Percentiles rank a stretch among this genome's conserved stretches.
These are phyloP conservation scores for Xiphias gladius DNA, from an alignment of 2,113 vertebrate species.

Conservation along the genomic window DNA sequence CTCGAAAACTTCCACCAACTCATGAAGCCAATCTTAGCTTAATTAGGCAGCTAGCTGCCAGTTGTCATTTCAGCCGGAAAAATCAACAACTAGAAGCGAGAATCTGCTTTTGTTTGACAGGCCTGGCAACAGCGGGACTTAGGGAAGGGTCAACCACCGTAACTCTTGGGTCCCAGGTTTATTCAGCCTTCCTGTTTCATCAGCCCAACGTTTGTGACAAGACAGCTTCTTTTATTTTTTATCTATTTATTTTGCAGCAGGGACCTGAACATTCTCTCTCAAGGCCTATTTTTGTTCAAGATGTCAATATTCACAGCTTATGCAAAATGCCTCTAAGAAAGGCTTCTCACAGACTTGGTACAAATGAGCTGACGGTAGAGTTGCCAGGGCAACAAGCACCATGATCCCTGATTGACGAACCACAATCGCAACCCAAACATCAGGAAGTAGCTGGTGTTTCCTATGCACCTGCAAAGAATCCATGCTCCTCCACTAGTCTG, in stretches of 20 bases:
- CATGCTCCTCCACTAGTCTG: slow-evolving; percentile 59
- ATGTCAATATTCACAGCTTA: slow-evolving; percentile 62
- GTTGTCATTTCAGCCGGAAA: not conserved
- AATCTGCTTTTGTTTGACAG: not conserved
- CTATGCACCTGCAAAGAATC: slow-evolving; percentile 45
- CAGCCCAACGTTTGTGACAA: slow-evolving; percentile 17
- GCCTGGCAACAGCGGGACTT: not conserved
- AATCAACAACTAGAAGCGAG: not conserved
- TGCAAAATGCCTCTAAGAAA: slow-evolving; percentile 61
- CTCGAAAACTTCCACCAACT: not conserved
- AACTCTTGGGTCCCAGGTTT: not conserved
- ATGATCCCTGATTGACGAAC: slow-evolving; percentile 61
- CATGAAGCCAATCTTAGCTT: not conserved
- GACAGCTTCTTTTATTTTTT: not conserved
- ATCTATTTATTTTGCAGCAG: slow-evolving; percentile 2
- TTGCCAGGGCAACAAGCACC: slow-evolving; percentile 76
- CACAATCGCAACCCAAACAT: slow-evolving; percentile 64
- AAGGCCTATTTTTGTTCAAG: slow-evolving; percentile 38
- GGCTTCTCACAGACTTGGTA: slow-evolving; percentile 28
- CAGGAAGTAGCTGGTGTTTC: slow-evolving; percentile 64
- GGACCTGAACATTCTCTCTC: slow-evolving; percentile 1
- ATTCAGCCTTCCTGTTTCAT: not conserved
- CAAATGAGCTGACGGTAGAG: slow-evolving; percentile 50
- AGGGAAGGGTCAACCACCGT: not conserved
- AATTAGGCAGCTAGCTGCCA: not conserved